Base-by-base conservation (phyloP, 2,797 vertebrate species). In the Artibeus lituratus region DNA sequence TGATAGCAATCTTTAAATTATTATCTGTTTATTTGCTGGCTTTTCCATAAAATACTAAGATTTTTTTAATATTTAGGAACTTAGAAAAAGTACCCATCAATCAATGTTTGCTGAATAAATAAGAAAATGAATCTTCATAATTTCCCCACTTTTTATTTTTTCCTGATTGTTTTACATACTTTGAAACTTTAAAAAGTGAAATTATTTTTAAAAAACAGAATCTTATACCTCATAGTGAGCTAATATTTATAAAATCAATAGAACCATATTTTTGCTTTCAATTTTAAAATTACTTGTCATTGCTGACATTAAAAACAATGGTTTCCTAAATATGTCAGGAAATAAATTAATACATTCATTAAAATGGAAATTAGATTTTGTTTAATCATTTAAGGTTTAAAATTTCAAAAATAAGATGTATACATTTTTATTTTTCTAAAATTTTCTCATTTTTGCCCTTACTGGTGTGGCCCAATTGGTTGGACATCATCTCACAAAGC, bases 271-370 rank as follows among this genome's bases (percentile, higher is more conserved):
- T 89, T 80, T 51, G 29, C 2, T 88, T 83, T 83, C 10, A 5
- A 29, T 95, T 88, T 90, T 78, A 70, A 96, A 95, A 82, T 4
- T 70, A 19, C 85, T 80, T 73, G 10, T 88, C 84, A 44, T 57
- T 90, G 4, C 10, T 82, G 29, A 87, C 10, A 65, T 76, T 29
- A 12, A 93, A 73, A 69, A 26, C 35, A 94, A 55, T 47, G 55
- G 35, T 90, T 86, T 74, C 14, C n/a, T 78, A 37, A 91, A 70
- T 85, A 53, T 55, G 16, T 55, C 92, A 91, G 74, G 90, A 85
- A 69, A 85, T 82, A 10, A 84, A 57, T 82, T 47, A 16, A 44
- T 53, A 70, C 29, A 62, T 15, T 80, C 9, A 96, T 53, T 81
- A 69, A 84, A 85, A 95, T 57, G 49, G 5, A 94, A 93, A 67